A percentile compares a stretch with the other conserved stretches of the same genome.
These are phyloP conservation scores for Phylloscopus whistleri DNA, from an alignment of 2,113 vertebrate species.

Conservation along the genomic window DNA sequence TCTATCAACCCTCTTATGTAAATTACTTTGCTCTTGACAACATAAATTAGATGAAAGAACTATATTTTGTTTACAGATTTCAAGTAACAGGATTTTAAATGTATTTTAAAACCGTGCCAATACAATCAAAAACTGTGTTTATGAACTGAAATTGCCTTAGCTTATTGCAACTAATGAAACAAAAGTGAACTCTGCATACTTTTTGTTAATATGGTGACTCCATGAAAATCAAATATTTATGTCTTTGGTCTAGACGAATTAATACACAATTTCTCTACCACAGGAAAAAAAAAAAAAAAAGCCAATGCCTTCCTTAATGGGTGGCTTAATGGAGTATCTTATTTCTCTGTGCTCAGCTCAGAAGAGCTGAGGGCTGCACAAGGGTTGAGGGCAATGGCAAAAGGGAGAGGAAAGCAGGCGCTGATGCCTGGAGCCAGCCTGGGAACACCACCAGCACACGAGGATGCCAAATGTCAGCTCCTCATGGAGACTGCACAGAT, in stretches of 20 bases:
- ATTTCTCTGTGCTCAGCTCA: not conserved
- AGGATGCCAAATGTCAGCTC: not conserved
- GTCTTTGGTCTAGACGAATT: not conserved
- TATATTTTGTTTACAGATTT: slow-evolving; percentile 41
- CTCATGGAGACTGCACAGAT: not conserved
- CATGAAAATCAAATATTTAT: slow-evolving; percentile 47
- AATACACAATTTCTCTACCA: not conserved
- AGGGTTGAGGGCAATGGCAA: not conserved
- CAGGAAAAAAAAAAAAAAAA: not conserved
- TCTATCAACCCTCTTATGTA: slow-evolving; percentile 34
- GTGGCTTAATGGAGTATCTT: not conserved
- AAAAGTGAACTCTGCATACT: not conserved
- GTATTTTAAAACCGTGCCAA: slow-evolving; percentile 12
- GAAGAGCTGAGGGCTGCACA: not conserved
- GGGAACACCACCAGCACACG: not conserved
- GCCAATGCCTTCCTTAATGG: not conserved
- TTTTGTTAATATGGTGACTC: not conserved
- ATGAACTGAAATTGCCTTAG: slow-evolving; percentile 8
- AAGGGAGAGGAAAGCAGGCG: not conserved
- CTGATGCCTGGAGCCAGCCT: not conserved
- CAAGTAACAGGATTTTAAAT: slow-evolving; percentile 32
- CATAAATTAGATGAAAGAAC: slow-evolving; percentile 45
- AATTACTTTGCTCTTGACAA: slow-evolving; percentile 46
- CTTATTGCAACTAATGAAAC: not conserved
- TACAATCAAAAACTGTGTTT: not conserved